These are phyloP conservation scores for Dicrostonyx torquatus DNA, from an alignment of 2,797 vertebrate species.

Conservation along the genomic window DNA sequence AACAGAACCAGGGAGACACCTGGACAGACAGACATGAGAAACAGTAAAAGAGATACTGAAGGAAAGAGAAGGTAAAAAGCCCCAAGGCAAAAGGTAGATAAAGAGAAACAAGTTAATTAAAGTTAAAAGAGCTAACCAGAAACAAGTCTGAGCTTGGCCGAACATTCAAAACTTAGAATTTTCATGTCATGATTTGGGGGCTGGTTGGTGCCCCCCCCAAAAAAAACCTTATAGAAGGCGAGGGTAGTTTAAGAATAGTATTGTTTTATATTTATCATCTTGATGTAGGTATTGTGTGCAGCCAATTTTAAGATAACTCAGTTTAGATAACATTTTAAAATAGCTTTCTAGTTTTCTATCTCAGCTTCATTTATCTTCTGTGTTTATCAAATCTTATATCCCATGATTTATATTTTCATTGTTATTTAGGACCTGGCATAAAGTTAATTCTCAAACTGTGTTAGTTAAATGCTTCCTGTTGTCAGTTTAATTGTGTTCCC, in stretches of 20 bases:
- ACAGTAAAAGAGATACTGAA: neutral
- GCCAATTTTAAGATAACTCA: neutral
- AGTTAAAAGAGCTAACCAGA: neutral
- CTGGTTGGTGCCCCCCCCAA: neutral
- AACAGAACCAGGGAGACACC: neutral
- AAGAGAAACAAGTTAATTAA: neutral
- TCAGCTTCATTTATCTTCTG: neutral
- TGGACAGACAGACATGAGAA: neutral
- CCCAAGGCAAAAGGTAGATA: neutral
- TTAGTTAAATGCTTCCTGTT: neutral
- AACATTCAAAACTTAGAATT: neutral
- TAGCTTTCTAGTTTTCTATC: neutral
- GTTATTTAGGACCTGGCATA: neutral
- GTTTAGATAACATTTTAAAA: neutral
- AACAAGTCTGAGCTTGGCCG: neutral
- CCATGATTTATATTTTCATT: neutral
- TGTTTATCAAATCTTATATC: neutral
- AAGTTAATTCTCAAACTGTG: neutral
- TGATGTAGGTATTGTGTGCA: neutral
- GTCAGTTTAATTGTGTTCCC: neutral
- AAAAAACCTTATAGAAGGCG: neutral
- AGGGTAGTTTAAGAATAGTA: neutral
- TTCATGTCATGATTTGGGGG: neutral
- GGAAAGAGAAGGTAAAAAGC: neutral
- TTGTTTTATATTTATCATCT: neutral